These are phyloP conservation scores for Dryobates pubescens DNA, from an alignment of 2,797 vertebrate genomes.

Conservation along the genomic window DNA sequence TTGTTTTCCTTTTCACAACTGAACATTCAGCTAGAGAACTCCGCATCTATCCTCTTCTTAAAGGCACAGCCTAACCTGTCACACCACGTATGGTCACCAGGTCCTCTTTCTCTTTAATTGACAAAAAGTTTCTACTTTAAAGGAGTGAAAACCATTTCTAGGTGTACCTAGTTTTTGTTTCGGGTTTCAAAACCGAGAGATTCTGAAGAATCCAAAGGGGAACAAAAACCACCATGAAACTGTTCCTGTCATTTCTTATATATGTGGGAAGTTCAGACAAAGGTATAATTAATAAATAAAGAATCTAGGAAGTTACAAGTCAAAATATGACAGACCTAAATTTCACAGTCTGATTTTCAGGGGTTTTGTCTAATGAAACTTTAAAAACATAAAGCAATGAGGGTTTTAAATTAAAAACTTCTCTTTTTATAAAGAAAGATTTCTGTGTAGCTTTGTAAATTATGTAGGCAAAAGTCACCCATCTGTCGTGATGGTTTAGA, in stretches of 20 bases:
- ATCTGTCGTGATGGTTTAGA: background rate
- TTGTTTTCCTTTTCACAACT: no score
- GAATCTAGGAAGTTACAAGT: background rate
- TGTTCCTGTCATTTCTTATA: background rate
- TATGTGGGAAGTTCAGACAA: background rate
- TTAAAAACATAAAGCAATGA: background rate
- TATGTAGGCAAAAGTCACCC: accelerated
- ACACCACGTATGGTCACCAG: background rate
- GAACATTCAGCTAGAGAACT: no score
- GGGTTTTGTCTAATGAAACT: background rate
- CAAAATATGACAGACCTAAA: background rate
- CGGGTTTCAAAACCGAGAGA: background rate
- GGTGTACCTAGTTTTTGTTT: background rate
- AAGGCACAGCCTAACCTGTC: no score
- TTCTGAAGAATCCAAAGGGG: background rate
- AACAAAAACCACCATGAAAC: background rate
- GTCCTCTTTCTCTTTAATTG: background rate
- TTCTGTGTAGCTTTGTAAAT: background rate
- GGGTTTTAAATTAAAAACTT: background rate
- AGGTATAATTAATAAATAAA: background rate
- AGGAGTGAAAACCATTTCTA: background rate
- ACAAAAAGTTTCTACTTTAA: background rate
- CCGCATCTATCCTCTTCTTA: no score
- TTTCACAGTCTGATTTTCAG: background rate
- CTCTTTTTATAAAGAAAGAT: background rate